phyloP scores from a whole-genome alignment of 1,140 invertebrate species.

The Xylocopa sonorina region DNA sequence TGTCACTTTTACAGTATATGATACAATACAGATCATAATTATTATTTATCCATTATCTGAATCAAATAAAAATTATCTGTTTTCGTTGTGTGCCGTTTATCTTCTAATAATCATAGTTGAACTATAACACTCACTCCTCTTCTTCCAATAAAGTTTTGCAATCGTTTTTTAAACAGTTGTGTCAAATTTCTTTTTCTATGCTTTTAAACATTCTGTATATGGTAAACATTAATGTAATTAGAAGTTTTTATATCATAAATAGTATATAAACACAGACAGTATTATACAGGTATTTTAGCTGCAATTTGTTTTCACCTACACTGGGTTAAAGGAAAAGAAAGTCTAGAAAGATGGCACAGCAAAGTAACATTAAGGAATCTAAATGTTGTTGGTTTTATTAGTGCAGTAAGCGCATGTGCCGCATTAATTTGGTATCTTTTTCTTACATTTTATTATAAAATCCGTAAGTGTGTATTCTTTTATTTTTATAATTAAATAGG shows the following conservation, averaged over 20 bases:
- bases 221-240: not conserved
- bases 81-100: not conserved
- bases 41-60: not conserved
- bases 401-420: conserved; percentile 48
- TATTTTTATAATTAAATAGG: not conserved
- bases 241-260: not conserved
- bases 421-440: conserved; percentile 67
- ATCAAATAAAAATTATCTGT: not conserved
- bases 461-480: conserved; percentile 57
- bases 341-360: conserved; percentile 62
- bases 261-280: too few relatives aligned
- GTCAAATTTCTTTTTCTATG: not conserved
- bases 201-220: not conserved
- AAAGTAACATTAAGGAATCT: conserved; percentile 52
- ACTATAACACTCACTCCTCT: too few relatives aligned
- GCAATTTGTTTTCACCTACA: conserved; percentile 64
- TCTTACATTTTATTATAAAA: conserved; percentile 64
- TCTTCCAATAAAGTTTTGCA: not conserved
- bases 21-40: not conserved
- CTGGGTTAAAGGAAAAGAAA: conserved; percentile 60
- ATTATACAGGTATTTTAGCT: conserved; percentile 52
- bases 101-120: not conserved
- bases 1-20: not conserved
- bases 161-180: not conserved
- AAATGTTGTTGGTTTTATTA: conserved; percentile 59